Evolutionary conservation across 2,113 vertebrate species (phyloP).

Genomic region (Sturnira hondurensis): DNA sequence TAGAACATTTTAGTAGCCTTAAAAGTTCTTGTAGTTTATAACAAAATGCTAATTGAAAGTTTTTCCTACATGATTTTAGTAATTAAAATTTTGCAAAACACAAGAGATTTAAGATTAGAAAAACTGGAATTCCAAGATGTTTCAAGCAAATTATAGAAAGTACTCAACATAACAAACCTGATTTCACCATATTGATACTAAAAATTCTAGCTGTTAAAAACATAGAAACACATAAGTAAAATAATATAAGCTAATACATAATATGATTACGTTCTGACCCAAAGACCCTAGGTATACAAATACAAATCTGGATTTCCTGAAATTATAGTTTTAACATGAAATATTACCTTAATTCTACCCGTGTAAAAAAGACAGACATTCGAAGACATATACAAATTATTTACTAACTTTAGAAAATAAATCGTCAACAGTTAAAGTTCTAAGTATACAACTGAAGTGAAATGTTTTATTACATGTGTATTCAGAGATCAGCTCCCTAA

Average conservation of each 20-base stretch:
- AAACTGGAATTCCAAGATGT: constrained; percentile 5
- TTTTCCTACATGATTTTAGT: background rate
- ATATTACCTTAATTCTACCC: background rate
- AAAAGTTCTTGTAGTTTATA: background rate
- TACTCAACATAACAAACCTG: background rate
- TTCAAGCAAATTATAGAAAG: background rate
- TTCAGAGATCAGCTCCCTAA: background rate
- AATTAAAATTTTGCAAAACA: background rate
- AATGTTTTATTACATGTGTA: background rate
- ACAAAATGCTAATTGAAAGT: background rate
- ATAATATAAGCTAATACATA: background rate
- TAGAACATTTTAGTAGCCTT: background rate
- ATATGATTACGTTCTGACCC: background rate
- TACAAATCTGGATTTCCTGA: background rate
- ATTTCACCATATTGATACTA: background rate
- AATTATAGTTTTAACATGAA: background rate
- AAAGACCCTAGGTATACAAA: background rate
- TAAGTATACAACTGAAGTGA: constrained; percentile 4
- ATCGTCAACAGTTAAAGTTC: background rate
- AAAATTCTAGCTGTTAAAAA: background rate
- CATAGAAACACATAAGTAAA: background rate
- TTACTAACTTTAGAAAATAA: background rate
- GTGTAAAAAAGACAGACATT: background rate
- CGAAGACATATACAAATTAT: background rate
- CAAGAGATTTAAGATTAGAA: background rate